Evolutionary conservation across 2,113 vertebrate genomes (phyloP), one percentile per base, ranked within the genome.

Genomic region (Telmatochromis sp.): DNA sequence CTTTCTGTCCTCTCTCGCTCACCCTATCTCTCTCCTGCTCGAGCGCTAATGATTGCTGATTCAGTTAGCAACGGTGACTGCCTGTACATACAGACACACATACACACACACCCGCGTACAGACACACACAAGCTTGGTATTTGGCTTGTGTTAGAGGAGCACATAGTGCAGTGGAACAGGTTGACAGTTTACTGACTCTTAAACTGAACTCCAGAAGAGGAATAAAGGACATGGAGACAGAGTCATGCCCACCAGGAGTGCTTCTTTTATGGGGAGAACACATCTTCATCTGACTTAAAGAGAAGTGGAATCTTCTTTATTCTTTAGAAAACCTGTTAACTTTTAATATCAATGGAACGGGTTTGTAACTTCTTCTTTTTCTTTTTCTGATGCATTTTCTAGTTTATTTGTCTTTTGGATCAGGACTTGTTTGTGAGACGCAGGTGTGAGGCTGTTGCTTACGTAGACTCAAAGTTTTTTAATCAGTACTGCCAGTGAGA

Each of bases 271-370:
- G 31, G 42, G 45, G 71, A 85, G 23, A 63, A 23, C n/a, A 5
- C 40, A 75, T 82, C 54, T 60, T 73, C 53, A 17, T 87, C 80
- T 81, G 55, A 88, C 19, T 42, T 86, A 23, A 33, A 23, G 21
- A 73, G 54, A 53, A 65, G 83, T 37, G 81, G 57, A 60, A 89
- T 68, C 63, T 47, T 68, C 50, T 83, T 57, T 53, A 40, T 28
- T 63, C 54, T 73, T 2, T 83, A 89, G 83, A 55, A 83, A 84
- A 87, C n/a, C 12, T 42, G 9, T 79, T 47, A 68, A n/a, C 71
- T 88, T 81, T 60, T 79, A 78, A 93, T 87, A 71, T 91, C 94
- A 50, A 87, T 89, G 88, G 94, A 96, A 23, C 83, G 89, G 95
- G 96, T 96, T 86, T 42, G 95, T 96, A 75, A 65, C 40, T 60